Percentiles rank a stretch among this genome's conserved stretches.
These are phyloP conservation scores for Sminthopsis crassicaudata DNA, from an alignment of 2,113 vertebrate genomes.

Conservation along the genomic window DNA sequence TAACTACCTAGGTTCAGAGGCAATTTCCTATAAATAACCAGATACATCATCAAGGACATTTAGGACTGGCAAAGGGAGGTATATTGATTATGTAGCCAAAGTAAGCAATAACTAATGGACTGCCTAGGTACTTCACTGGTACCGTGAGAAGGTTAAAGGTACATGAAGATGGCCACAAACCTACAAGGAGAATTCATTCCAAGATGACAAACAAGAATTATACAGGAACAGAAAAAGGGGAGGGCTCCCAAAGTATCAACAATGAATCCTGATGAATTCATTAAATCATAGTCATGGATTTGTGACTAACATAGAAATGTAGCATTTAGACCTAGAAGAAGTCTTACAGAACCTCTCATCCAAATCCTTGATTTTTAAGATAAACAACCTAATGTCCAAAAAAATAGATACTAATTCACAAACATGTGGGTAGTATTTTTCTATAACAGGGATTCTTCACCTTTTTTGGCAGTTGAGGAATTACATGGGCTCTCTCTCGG, in stretches of 20 bases:
- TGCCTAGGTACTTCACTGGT: background rate
- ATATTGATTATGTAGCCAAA: background rate
- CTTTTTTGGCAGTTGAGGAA: background rate
- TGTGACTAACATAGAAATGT: background rate
- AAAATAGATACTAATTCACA: background rate
- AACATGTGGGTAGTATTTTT: background rate
- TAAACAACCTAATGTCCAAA: background rate
- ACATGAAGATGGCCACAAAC: background rate
- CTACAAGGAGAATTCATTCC: background rate
- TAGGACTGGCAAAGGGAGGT: background rate
- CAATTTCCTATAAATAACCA: background rate
- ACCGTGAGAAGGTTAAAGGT: background rate
- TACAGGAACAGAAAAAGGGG: background rate
- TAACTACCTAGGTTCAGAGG: background rate
- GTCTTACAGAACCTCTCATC: background rate
- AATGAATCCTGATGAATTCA: background rate
- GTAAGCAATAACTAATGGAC: background rate
- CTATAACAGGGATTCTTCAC: background rate
- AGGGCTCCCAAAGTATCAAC: background rate
- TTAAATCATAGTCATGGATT: background rate
- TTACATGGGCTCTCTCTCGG: background rate
- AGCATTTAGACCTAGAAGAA: background rate
- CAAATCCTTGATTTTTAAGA: background rate
- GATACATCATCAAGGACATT: background rate
- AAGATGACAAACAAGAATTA: background rate